A percentile compares a stretch with the other conserved stretches of the same genome.
phyloP scores from a whole-genome alignment of 2,797 vertebrate genomes.

The Strix occidentalis region DNA sequence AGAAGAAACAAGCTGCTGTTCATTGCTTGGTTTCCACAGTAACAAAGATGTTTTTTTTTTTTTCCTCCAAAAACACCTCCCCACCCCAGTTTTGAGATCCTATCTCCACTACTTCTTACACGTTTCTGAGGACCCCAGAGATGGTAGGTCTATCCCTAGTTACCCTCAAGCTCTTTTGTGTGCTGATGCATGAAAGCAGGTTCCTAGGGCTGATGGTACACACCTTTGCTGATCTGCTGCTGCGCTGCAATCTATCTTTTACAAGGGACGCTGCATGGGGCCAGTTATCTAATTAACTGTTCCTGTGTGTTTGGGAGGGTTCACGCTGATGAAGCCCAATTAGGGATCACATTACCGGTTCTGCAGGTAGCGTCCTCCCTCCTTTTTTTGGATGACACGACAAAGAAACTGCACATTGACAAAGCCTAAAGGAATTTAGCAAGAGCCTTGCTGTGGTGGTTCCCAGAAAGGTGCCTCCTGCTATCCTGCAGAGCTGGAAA shows the following conservation, averaged over 20 bases:
- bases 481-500: not conserved
- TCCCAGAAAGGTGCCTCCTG: not conserved
- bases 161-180: not conserved
- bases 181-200: not conserved
- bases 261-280: not conserved
- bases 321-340: not conserved
- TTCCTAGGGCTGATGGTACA: rapidly evolving
- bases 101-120: not conserved
- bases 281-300: not conserved
- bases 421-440: not conserved
- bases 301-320: not conserved
- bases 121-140: not conserved
- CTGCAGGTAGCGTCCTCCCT: not conserved
- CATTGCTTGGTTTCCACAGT: not conserved
- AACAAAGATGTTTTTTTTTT: not conserved
- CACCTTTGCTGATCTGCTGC: not conserved
- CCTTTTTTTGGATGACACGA: not conserved
- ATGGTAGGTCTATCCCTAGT: not conserved
- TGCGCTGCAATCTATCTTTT: not conserved
- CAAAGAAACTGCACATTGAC: not conserved
- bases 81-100: not conserved
- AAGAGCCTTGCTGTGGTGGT: not conserved
- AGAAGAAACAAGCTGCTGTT: not conserved
- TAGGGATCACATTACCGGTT: not conserved
- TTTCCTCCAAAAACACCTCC: not conserved